Conservation (phyloP, 53 echinoderm and acorn worm species). For the Echinometra lucunter region DNA sequence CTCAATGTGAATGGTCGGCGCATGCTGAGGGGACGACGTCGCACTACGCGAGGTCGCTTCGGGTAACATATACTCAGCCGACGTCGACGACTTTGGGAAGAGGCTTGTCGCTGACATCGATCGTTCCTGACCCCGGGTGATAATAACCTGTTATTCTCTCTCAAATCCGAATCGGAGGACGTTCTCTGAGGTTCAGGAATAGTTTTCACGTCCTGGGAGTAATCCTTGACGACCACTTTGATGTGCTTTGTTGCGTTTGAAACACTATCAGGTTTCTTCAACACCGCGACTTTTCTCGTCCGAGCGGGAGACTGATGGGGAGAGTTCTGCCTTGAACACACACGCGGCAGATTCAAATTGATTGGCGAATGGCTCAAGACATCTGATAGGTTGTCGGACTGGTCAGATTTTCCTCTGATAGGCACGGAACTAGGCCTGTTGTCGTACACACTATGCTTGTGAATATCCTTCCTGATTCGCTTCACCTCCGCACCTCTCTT, state of each 20-base stretch:
- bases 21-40: slow-evolving; percentile 49
- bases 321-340: slow-evolving; percentile 37
- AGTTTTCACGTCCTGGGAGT: slow-evolving; percentile 16
- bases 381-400: slow-evolving; percentile 19
- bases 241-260: background rate
- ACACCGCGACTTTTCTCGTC: slow-evolving; percentile 5
- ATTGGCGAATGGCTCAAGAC: slow-evolving; percentile 62
- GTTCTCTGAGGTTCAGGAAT: slow-evolving; percentile 49
- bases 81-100: background rate
- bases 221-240: slow-evolving; percentile 61
- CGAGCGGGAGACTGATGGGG: slow-evolving; percentile 35
- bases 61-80: background rate
- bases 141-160: slow-evolving; percentile 6
- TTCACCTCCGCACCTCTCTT: slow-evolving; percentile 73
- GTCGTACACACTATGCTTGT: slow-evolving; percentile 59
- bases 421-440: slow-evolving; percentile 20
- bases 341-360: slow-evolving; percentile 54
- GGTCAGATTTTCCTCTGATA: slow-evolving; percentile 47
- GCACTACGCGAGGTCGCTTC: slow-evolving; percentile 50
- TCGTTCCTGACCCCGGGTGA: slow-evolving; percentile 52
- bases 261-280: background rate
- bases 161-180: slow-evolving; percentile 55
- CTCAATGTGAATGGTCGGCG: slow-evolving; percentile 56
- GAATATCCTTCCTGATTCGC: slow-evolving; percentile 69
- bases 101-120: slow-evolving; percentile 57